Evolutionary conservation across 2,888 invertebrate genomes (phyloP), one percentile per base, ranked within the genome.

Genomic region (Trachelus tabidus): DNA sequence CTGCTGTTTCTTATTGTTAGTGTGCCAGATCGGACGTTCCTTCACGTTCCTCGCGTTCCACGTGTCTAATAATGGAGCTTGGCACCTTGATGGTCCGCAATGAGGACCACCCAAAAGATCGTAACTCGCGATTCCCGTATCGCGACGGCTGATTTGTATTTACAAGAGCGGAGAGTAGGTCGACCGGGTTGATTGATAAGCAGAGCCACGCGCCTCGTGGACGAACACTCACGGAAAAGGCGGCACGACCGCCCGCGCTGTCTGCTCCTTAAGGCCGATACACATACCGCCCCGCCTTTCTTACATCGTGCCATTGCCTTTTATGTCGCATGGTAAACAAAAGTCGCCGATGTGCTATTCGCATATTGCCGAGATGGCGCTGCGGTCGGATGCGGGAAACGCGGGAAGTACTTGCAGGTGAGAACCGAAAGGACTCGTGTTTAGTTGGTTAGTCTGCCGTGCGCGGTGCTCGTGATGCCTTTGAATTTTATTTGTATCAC

Each of bases 171-270:
- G 12, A 40, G 40, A 82, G 82, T 85, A 80, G 86, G 84, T 83
- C 86, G 90, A 87, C 85, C 80, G 82, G 79, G 80, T 83, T 88
- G 87, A 90, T 90, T 89, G 90, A 90, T 90, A 90, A 89, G 84
- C 87, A 85, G 81, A 82, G 89, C 88, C 90, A 90, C 89, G 89
- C 88, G 87, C 85, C 87, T 79, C 77, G 77, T 81, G 79, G 78
- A 83, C 82, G 81, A 83, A 84, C 82, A 85, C 81, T 84, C 81
- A 83, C 83, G 80, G 83, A 84, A 84, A 85, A 84, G 84, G 83
- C 83, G 83, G 85, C 78, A 80, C 75, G 79, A 81, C 79, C 82
- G 78, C 83, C 81, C 78, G 78, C 76, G 73, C 69, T 68, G 78
- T 15, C 12, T 40, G 40, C 40, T 40, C 15, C 40, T 40, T 40